Base-by-base conservation (phyloP, 2,113 vertebrate species). In the Tetrax tetrax region DNA sequence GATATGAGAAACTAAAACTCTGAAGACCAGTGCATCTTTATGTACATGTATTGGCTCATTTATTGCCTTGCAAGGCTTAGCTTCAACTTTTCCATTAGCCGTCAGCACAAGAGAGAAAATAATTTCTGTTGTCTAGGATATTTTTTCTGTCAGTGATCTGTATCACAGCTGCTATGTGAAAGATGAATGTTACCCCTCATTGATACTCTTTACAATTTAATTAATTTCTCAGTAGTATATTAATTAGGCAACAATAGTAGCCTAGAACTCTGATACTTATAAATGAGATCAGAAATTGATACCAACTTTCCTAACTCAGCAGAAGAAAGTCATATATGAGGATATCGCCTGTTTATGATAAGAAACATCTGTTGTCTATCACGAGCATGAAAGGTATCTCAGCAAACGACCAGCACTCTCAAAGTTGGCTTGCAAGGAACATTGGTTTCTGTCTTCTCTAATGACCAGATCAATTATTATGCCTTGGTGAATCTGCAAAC, bases 181-280 rank as follows among this genome's bases (percentile, higher is more conserved):
- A 96, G 92, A 97, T 96, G 87, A 96, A 94, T 91, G 93, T 93
- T 93, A 94, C 81, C 85, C 82, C 79, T 95, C 83, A 92, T 94
- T 78, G 50, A 79, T 89, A 79, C 29, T 66, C 90, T 72, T 94
- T 86, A 83, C 69, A 78, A 95, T 95, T 95, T 97, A 98, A 98
- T 98, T 98, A 98, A 95, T 98, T 98, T 97, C 97, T 82, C 97
- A 98, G 96, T 94, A 95, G 98, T 96, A 14, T 90, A 93, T 97
- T 98, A 97, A 98, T 98, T 97, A 97, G 96, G 92, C 91, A 87
- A 69, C 25, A 78, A 80, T 85, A 95, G 83, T 92, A 92, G 50
- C 92, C 85, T 97, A 96, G 90, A 97, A 98, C 69, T 97, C 95
- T 95, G 78, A 94, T 86, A 96, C 63, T 96, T 93, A 72, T 63